phyloP scores from a whole-genome alignment of 2,797 vertebrate genomes.

The Sarcoramphus papa region DNA sequence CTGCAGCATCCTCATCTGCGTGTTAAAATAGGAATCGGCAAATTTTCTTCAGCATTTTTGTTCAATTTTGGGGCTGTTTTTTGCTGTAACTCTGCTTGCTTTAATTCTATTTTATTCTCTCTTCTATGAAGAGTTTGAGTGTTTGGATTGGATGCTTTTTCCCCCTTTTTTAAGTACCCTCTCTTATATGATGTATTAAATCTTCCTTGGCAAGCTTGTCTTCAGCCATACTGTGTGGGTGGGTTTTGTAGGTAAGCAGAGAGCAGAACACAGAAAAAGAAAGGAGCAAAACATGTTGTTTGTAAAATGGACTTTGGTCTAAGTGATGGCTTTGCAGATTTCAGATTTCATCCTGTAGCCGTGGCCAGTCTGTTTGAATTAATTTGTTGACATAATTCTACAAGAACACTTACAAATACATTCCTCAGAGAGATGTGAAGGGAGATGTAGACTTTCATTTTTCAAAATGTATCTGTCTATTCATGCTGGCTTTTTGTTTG shows the following conservation, averaged over 20 bases:
- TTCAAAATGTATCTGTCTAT: neutral
- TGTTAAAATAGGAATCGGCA: neutral
- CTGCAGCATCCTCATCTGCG: neutral
- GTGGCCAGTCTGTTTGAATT: neutral
- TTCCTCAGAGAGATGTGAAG: neutral
- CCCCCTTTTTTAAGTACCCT: neutral
- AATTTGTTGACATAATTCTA: constrained; percentile 5
- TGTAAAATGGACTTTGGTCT: neutral
- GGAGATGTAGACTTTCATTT: neutral
- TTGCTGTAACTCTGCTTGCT: neutral
- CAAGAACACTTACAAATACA: neutral
- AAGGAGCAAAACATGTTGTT: neutral
- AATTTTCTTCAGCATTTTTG: neutral
- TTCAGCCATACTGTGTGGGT: neutral
- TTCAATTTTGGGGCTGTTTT: neutral
- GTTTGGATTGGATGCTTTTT: neutral
- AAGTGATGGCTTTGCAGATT: neutral
- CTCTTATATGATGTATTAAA: neutral
- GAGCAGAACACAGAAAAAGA: neutral
- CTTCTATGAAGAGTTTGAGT: neutral
- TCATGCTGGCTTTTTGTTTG: neutral
- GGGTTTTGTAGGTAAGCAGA: neutral
- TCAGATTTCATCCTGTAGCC: neutral
- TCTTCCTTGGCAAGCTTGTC: neutral
- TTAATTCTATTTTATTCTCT: neutral